phyloP scores from a whole-genome alignment of 2,888 invertebrate genomes.

The Heteromyza rotundicornis region DNA sequence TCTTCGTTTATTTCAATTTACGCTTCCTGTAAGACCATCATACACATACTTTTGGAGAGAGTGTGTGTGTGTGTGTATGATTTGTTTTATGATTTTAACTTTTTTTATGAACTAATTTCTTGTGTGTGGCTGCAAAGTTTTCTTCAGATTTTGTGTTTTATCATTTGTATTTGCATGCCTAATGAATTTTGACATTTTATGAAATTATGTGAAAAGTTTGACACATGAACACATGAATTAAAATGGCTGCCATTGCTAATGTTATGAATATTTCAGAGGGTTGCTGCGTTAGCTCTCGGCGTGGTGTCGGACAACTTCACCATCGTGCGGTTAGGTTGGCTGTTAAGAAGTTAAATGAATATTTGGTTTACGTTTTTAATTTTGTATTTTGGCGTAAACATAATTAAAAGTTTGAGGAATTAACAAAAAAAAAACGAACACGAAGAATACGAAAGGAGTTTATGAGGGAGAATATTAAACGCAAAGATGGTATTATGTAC shows the following conservation, averaged over 20 bases:
- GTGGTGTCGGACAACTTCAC: neutral
- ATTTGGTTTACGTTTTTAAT: neutral
- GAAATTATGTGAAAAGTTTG: constrained; percentile 4
- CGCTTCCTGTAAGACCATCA: neutral
- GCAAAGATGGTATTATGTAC: too few relatives aligned
- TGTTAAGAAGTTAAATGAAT: neutral
- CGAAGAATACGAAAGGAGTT: too few relatives aligned
- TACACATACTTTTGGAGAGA: neutral
- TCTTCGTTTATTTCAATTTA: too few relatives aligned
- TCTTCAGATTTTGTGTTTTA: neutral
- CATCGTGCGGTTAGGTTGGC: neutral
- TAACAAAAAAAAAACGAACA: too few relatives aligned
- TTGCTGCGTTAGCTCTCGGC: neutral
- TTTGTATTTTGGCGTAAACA: neutral
- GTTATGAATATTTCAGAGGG: neutral
- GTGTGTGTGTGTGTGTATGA: too few relatives aligned
- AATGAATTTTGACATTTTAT: constrained; percentile 7
- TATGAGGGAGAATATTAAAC: too few relatives aligned
- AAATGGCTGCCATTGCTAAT: neutral
- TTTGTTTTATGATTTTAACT: neutral
- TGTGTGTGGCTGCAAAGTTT: neutral
- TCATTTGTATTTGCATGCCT: neutral
- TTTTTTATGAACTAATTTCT: neutral
- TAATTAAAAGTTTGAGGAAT: neutral
- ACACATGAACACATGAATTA: neutral